phyloP scores from a whole-genome alignment of 2,888 invertebrate genomes.

The Ashinkailepas kermadecensis region DNA sequence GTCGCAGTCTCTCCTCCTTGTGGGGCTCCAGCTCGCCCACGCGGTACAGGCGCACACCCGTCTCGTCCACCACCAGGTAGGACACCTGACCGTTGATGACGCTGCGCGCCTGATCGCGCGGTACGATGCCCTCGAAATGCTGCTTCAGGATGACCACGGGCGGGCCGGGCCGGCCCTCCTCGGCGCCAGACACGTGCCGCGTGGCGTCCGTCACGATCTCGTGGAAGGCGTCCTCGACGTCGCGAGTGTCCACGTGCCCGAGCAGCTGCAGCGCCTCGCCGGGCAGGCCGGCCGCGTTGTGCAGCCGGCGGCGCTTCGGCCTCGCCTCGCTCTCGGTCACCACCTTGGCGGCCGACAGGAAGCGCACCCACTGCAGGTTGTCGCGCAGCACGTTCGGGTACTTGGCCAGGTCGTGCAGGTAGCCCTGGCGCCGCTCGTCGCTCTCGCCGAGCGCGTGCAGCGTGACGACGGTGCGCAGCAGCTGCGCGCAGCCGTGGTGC shows the following conservation, averaged over 20 bases:
- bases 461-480: slow-evolving; percentile 51
- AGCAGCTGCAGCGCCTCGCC: neutral
- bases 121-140: slow-evolving; percentile 65
- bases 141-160: slow-evolving; percentile 58
- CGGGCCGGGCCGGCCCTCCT: neutral
- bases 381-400: slow-evolving; percentile 50
- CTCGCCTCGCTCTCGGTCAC: neutral
- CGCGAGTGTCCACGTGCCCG: too few species aligned
- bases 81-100: slow-evolving; percentile 66
- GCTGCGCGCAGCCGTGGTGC: slow-evolving; percentile 50
- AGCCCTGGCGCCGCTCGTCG: slow-evolving; percentile 59
- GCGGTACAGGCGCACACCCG: slow-evolving; percentile 65
- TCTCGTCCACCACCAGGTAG: slow-evolving; percentile 67
- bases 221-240: neutral
- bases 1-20: neutral
- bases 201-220: neutral
- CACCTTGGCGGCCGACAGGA: neutral
- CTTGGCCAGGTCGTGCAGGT: slow-evolving; percentile 63
- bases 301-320: neutral
- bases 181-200: neutral
- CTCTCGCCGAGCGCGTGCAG: slow-evolving; percentile 55
- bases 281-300: slow-evolving; percentile 3
- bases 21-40: slow-evolving; percentile 61
- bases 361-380: slow-evolving; percentile 21
- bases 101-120: slow-evolving; percentile 63